Evolutionary conservation across 2,113 vertebrate species (phyloP).

Genomic region (Columbina picui): DNA sequence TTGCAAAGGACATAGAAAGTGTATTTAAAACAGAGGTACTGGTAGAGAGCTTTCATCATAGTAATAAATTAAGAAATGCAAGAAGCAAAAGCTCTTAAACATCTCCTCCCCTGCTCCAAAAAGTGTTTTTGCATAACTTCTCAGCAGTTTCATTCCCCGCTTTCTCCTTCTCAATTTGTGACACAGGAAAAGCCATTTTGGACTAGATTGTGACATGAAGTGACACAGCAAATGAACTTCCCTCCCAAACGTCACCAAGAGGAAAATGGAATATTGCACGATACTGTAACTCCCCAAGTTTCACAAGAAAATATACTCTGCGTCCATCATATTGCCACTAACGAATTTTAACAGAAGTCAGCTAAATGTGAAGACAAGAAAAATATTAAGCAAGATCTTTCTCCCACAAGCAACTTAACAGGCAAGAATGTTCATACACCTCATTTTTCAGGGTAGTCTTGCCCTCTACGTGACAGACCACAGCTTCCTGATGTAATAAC

Average conservation of each 20-base stretch:
- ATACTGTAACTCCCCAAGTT: not conserved
- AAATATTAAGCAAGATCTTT: not conserved
- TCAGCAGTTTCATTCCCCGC: not conserved
- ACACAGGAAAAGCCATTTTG: not conserved
- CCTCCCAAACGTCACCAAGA: not conserved
- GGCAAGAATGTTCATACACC: accelerated
- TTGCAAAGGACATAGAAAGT: not conserved
- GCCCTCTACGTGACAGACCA: not conserved
- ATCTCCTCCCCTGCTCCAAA: not conserved
- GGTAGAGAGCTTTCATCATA: not conserved
- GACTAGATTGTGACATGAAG: constrained; percentile 23
- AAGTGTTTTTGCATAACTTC: not conserved
- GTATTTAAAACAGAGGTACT: not conserved
- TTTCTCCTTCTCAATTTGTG: not conserved
- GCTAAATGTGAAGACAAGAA: not conserved
- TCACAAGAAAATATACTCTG: not conserved
- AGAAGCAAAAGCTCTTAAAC: not conserved
- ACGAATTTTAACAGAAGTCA: not conserved
- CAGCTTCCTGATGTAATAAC: not conserved
- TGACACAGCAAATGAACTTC: constrained; percentile 46
- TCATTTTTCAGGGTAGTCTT: not conserved
- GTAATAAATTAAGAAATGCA: not conserved
- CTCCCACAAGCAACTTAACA: not conserved
- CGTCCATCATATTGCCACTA: not conserved
- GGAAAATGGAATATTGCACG: not conserved